Conservation (phyloP, 2,113 vertebrate genomes). For the Mesembrinibis cayennensis region DNA sequence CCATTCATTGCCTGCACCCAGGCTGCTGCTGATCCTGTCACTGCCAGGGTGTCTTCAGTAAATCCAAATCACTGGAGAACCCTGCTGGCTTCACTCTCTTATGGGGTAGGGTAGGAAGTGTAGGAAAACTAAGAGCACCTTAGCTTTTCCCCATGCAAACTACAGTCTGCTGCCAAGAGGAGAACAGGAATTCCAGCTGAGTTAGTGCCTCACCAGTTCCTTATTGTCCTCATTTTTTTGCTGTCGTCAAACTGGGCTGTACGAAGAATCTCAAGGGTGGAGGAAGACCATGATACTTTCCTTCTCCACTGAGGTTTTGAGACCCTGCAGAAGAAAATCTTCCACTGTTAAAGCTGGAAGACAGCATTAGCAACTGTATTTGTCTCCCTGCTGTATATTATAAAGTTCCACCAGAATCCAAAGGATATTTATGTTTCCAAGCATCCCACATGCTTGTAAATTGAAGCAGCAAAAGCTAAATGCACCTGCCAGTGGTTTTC, state of each 20-base stretch:
- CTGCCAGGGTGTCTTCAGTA: neutral
- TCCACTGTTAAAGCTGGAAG: neutral
- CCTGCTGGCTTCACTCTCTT: neutral
- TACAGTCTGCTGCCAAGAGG: neutral
- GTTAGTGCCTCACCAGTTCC: neutral
- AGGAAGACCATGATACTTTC: neutral
- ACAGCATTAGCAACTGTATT: neutral
- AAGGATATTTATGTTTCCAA: neutral
- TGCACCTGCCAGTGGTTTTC: neutral
- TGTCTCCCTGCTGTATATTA: neutral
- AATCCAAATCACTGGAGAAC: neutral
- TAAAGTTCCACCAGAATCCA: neutral
- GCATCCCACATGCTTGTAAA: neutral
- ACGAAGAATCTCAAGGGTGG: neutral
- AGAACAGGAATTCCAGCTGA: neutral
- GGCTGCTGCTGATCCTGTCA: neutral
- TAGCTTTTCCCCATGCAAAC: neutral
- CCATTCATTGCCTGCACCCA: neutral
- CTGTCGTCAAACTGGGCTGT: neutral
- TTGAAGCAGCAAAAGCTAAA: neutral
- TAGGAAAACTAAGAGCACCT: neutral
- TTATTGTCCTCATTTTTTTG: neutral
- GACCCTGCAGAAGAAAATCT: neutral
- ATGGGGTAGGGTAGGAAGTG: neutral
- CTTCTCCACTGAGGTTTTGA: neutral